Conservation (phyloP, 2,888 invertebrate species). For the Beris morrisii region DNA sequence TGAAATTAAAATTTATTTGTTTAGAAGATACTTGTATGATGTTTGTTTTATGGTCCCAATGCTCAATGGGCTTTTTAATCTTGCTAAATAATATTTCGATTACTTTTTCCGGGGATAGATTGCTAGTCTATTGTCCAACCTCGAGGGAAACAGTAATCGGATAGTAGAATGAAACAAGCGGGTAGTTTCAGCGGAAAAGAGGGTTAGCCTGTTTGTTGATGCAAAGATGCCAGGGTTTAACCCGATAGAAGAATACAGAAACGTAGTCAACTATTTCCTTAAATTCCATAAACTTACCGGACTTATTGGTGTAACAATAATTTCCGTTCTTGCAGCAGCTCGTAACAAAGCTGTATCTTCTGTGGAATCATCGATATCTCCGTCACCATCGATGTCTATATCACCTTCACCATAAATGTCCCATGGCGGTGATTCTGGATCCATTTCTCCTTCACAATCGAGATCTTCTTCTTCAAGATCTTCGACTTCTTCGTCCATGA, state of each 20-base stretch:
- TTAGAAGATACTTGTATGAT: not conserved
- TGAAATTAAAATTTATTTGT: not conserved
- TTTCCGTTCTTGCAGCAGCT: slow-evolving; percentile 58
- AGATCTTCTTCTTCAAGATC: slow-evolving; percentile 57
- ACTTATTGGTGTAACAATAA: slow-evolving; percentile 57
- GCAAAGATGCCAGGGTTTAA: no score
- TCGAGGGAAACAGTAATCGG: no score
- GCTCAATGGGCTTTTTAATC: no score
- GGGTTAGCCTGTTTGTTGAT: no score
- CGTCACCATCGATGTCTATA: slow-evolving; percentile 55
- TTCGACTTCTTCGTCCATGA: slow-evolving; percentile 56
- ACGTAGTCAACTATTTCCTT: not conserved
- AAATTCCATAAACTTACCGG: slow-evolving; percentile 47
- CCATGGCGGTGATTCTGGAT: slow-evolving; percentile 56
- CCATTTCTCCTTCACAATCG: slow-evolving; percentile 56
- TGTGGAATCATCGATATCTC: slow-evolving; percentile 58
- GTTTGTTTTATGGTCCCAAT: no score
- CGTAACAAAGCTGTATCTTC: slow-evolving; percentile 62
- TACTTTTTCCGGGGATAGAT: no score
- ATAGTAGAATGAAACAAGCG: no score
- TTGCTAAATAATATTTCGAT: no score
- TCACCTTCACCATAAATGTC: slow-evolving; percentile 57
- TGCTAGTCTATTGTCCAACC: no score
- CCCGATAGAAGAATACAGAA: no score
- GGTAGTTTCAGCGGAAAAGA: no score